Base-by-base conservation (phyloP, 2,113 vertebrate species). In the Cebus imitator region DNA sequence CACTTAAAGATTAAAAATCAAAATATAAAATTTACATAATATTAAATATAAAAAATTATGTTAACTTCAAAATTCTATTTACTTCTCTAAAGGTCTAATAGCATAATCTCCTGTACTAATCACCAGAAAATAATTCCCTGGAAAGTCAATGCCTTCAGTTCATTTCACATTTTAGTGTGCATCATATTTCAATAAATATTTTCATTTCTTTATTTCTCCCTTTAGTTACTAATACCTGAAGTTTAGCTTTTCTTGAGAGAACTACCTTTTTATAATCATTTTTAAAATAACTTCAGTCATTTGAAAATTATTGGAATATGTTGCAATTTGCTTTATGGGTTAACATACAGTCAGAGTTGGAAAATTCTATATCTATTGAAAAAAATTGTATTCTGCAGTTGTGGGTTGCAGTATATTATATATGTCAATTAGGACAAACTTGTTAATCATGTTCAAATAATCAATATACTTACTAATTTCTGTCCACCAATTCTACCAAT, bases 321-420 rank as follows among this genome's bases (percentile, higher is more conserved):
- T 17, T 64, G 35, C n/a, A 87, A 35, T 68, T 55, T 68, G 18
- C 37, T 89, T 85, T 84, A 45, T 25, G 13, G 1, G 27, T 7
- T 80, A 32, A 37, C 30, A 64, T 5, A 6, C 25, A 20, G 12
- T 17, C 30, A 21, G 6, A 52, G 84, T 80, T 37, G 5, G 18
- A 73, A 72, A 73, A 21, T 85, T 79, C 37, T 37, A 12, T 8
- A 23, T 55, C 11, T 70, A 13, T 20, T 55, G n/a, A 5, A 48
- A 50, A 64, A 64, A 40, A 25, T 76, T n/a, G 14, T 72, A 27
- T 82, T 86, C 40, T 57, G 14, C 12, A 32, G 43, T 90, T 92
- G 27, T 4, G 6, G 18, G 40, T 20, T 20, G 0, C 3, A 21
- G 18, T 7, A 16, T 30, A 66, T n/a, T n/a, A 23, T 4, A 14